A percentile compares a stretch with the other conserved stretches of the same genome.
Evolutionary conservation across 2,888 invertebrate genomes (phyloP).

Genomic region (Aphodius granarius): DNA sequence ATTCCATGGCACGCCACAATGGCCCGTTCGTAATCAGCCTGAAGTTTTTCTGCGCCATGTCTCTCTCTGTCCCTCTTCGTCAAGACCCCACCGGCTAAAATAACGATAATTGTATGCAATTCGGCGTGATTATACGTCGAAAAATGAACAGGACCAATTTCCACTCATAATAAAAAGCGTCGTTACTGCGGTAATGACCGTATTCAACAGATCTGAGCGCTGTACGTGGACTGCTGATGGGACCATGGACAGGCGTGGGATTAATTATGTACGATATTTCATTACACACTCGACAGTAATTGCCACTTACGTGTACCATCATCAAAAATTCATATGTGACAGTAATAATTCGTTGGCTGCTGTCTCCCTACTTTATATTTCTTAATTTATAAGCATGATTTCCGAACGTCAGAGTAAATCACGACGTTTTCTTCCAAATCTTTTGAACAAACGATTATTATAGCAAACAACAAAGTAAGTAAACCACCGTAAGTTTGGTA

Average conservation of each 20-base stretch:
- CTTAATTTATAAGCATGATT: not conserved
- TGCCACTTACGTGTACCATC: not conserved
- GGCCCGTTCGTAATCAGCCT: conserved; percentile 40
- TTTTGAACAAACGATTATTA: no score
- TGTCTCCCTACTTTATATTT: not conserved
- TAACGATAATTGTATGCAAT: conserved; percentile 47
- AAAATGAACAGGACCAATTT: conserved; percentile 46
- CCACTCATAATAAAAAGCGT: conserved; percentile 43
- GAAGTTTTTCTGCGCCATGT: conserved; percentile 18
- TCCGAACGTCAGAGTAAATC: no score
- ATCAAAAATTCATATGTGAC: not conserved
- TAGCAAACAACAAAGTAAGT: not conserved
- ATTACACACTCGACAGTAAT: not conserved
- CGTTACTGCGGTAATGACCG: conserved; percentile 39
- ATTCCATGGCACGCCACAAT: conserved; percentile 47
- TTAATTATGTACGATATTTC: not conserved
- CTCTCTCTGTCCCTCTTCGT: not conserved
- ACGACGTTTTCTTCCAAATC: no score
- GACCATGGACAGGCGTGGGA: not conserved
- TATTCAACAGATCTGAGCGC: conserved; percentile 32
- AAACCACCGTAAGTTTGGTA: not conserved
- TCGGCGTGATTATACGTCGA: conserved; percentile 45
- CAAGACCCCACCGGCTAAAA: not conserved
- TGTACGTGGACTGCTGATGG: not conserved
- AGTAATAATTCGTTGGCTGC: not conserved